A percentile compares a stretch with the other conserved stretches of the same genome.
Conservation (phyloP, 2,797 vertebrate species). For the Rallus crepitans region DNA sequence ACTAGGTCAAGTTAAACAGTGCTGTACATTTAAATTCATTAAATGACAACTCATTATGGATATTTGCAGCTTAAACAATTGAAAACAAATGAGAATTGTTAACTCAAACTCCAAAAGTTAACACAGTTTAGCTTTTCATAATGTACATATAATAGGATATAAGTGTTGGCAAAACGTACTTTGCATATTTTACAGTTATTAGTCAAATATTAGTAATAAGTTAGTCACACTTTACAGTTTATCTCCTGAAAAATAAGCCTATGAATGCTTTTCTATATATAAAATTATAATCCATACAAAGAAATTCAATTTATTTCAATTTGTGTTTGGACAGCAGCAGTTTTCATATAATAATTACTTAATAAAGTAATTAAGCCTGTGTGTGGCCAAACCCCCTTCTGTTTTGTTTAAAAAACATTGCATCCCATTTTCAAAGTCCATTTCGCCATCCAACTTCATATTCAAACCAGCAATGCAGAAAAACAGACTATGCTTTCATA, state of each 20-base stretch:
- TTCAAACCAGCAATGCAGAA: neutral
- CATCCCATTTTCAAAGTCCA: neutral
- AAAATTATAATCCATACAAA: neutral
- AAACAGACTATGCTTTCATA: neutral
- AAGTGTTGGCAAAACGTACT: neutral
- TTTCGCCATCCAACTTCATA: neutral
- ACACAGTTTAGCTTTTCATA: neutral
- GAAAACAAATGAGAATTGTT: constrained; percentile 29
- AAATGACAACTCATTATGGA: neutral
- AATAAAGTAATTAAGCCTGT: neutral
- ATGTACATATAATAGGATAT: neutral
- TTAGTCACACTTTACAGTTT: neutral
- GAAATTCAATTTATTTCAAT: neutral
- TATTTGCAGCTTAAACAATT: neutral
- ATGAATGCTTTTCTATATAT: neutral
- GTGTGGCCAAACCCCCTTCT: neutral
- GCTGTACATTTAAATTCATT: neutral
- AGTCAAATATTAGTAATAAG: neutral
- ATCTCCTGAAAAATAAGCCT: neutral
- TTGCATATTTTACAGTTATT: neutral
- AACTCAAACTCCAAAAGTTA: neutral
- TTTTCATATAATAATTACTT: neutral
- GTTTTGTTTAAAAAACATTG: neutral
- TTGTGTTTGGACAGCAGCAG: neutral
- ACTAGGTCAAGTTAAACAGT: neutral